phyloP scores from a whole-genome alignment of 64 coral and sea anemone species.

The Pachyseris speciosa region DNA sequence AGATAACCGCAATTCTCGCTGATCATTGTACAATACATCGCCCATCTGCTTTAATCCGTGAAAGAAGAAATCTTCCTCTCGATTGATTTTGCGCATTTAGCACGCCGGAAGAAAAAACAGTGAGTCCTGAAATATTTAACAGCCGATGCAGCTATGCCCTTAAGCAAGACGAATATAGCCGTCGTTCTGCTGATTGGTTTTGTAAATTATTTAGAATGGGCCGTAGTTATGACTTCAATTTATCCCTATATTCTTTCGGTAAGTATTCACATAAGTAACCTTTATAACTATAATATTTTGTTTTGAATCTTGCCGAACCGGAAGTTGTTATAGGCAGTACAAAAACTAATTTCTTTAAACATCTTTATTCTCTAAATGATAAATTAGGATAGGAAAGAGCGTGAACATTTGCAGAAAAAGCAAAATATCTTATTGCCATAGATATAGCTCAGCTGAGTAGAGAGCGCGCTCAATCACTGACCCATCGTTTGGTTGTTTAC shows the following conservation, averaged over 20 bases:
- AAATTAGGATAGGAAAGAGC: background rate
- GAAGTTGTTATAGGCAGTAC: background rate
- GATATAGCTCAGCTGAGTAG: background rate
- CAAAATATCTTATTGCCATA: too few relatives aligned
- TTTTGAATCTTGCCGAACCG: background rate
- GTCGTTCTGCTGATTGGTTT: constrained; percentile 64
- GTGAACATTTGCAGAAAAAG: background rate
- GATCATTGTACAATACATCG: background rate
- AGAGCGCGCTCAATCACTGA: background rate
- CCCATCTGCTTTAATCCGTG: background rate
- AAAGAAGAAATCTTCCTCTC: background rate
- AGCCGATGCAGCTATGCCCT: background rate
- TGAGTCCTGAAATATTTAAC: background rate
- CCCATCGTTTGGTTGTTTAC: too few relatives aligned
- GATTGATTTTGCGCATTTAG: too few relatives aligned
- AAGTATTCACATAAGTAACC: background rate
- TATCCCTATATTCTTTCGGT: constrained; percentile 72
- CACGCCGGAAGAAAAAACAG: background rate
- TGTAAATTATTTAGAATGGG: constrained; percentile 82
- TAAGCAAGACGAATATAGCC: constrained; percentile 54
- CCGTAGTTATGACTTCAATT: constrained; percentile 71
- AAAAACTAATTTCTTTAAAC: background rate
- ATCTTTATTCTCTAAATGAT: background rate
- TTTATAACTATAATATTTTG: background rate
- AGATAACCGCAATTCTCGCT: background rate